Evolutionary conservation across 2,888 invertebrate genomes (phyloP).

Genomic region (Caradrina kadenii): DNA sequence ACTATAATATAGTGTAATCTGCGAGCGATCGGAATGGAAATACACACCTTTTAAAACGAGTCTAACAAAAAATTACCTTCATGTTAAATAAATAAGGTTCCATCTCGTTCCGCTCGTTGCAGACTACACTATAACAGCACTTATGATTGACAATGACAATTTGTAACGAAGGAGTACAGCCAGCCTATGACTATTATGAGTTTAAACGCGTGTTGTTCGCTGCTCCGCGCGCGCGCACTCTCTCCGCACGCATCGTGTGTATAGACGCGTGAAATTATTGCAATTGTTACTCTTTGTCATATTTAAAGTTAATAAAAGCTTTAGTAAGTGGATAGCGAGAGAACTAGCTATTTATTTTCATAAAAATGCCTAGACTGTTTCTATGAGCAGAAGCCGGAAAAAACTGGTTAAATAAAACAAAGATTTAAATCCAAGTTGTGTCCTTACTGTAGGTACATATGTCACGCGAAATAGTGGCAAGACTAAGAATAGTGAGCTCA

Average conservation of each 20-base stretch:
- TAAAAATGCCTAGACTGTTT: not conserved
- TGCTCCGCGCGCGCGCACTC: slow-evolving; percentile 72
- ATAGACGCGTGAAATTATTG: slow-evolving; percentile 73
- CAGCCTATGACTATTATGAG: slow-evolving; percentile 80
- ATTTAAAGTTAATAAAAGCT: not conserved
- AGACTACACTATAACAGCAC: slow-evolving; percentile 35
- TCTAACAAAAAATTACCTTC: not conserved
- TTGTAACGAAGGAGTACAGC: slow-evolving; percentile 82
- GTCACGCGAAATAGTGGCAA: not conserved
- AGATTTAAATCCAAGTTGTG: not conserved
- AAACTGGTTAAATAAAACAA: not conserved
- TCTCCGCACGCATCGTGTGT: slow-evolving; percentile 65
- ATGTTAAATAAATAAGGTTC: not conserved
- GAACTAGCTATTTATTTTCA: not conserved
- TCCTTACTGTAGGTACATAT: not conserved
- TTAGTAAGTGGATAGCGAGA: not conserved
- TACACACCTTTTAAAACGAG: not conserved
- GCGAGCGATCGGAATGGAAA: slow-evolving; percentile 15
- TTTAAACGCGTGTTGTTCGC: slow-evolving; percentile 67
- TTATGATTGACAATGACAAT: slow-evolving; percentile 68
- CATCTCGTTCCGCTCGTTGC: slow-evolving; percentile 10
- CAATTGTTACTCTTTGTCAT: slow-evolving; percentile 40
- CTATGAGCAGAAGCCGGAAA: not conserved
- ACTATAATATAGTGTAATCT: slow-evolving; percentile 25
- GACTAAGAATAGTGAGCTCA: not conserved